phyloP scores from a whole-genome alignment of 2,888 invertebrate species.

The Drosophila hamatofila region DNA sequence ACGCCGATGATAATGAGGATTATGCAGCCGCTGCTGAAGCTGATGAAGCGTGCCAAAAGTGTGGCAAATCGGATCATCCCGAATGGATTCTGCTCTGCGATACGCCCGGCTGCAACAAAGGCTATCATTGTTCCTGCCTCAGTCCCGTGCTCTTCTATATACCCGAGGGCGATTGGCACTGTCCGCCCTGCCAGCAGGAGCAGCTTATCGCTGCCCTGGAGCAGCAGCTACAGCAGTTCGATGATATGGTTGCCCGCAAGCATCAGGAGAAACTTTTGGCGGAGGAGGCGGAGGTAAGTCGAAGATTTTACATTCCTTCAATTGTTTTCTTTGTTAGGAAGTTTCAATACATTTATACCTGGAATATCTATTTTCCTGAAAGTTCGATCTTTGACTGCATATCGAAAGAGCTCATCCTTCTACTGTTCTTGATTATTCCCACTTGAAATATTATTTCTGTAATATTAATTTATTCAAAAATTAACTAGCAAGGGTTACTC shows the following conservation, averaged over 20 bases:
- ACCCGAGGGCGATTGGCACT: conserved; percentile 99
- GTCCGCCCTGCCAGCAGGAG: conserved; percentile 98
- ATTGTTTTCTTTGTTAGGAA: not conserved
- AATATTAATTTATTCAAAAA: no score
- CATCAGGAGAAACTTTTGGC: conserved; percentile 75
- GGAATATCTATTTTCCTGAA: no score
- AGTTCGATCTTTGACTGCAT: no score
- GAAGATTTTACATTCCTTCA: not conserved
- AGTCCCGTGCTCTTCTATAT: conserved; percentile 96
- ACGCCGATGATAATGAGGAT: conserved; percentile 85
- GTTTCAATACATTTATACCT: not conserved
- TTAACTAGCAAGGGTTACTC: no score
- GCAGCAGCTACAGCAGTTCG: conserved; percentile 90
- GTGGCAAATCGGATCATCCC: conserved; percentile 96
- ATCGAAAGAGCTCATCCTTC: no score
- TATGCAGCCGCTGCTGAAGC: conserved; percentile 85
- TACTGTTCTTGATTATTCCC: no score
- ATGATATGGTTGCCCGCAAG: conserved; percentile 88
- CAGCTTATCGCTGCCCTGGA: conserved; percentile 90
- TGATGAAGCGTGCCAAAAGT: conserved; percentile 93
- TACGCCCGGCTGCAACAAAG: conserved; percentile 91
- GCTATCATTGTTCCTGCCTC: conserved; percentile 99
- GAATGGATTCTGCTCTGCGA: conserved; percentile 99
- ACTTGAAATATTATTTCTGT: no score
- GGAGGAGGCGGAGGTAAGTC: conserved; percentile 66